These are phyloP conservation scores for Dryadula phaetusa DNA, from an alignment of 2,888 invertebrate species.

Conservation along the genomic window DNA sequence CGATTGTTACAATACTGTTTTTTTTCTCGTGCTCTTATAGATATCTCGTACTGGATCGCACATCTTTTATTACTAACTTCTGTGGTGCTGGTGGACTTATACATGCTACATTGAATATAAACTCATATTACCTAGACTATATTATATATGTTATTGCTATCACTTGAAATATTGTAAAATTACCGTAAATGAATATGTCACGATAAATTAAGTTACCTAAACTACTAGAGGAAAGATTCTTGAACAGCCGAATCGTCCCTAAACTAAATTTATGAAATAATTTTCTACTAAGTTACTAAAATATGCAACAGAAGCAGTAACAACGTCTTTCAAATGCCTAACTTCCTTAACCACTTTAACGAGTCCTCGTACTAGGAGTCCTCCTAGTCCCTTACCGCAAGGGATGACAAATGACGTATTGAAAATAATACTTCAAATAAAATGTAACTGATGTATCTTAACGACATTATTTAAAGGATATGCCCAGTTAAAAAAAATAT, in stretches of 20 bases:
- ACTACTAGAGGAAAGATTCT: not conserved
- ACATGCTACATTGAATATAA: not conserved
- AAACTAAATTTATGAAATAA: not conserved
- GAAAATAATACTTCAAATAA: not conserved
- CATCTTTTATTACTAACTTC: not conserved
- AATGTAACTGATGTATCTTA: not conserved
- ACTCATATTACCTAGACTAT: too few relatives aligned
- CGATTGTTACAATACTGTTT: not conserved
- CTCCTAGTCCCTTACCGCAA: constrained; percentile 6
- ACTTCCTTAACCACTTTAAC: not conserved
- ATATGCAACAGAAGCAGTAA: not conserved
- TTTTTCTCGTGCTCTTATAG: not conserved
- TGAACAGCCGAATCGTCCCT: not conserved
- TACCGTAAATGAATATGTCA: too few relatives aligned
- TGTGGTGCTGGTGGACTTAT: not conserved
- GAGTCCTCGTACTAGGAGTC: not conserved
- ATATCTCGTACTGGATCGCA: not conserved
- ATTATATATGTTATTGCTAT: too few relatives aligned
- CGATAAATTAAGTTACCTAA: not conserved
- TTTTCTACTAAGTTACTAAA: not conserved
- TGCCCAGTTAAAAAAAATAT: too few relatives aligned
- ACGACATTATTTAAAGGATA: not conserved
- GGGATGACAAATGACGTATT: not conserved
- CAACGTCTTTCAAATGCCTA: constrained; percentile 4
- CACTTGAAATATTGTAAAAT: too few relatives aligned